Conservation (phyloP, 2,888 invertebrate genomes). For the Drosophila gaucha region DNA sequence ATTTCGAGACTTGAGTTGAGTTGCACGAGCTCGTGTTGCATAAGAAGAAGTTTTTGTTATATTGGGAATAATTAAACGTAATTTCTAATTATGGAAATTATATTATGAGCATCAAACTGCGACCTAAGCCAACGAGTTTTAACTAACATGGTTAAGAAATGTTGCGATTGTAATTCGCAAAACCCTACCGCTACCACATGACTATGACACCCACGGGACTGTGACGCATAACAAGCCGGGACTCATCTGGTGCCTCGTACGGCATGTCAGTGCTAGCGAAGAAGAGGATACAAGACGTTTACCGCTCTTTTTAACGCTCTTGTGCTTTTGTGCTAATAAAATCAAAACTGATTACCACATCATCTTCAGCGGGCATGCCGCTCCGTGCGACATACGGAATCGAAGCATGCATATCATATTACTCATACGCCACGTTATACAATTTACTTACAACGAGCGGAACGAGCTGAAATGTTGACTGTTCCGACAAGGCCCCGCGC, state of each 20-base stretch:
- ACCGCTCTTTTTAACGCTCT: constrained; percentile 34
- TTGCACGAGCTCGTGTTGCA: background rate
- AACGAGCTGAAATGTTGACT: constrained; percentile 70
- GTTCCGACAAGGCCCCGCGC: constrained; percentile 16
- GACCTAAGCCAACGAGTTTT: background rate
- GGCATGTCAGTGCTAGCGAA: constrained; percentile 26
- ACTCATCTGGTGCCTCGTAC: constrained; percentile 7
- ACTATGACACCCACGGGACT: constrained; percentile 4
- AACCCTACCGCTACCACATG: background rate
- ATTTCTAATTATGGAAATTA: constrained; percentile 3
- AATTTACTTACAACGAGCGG: constrained; percentile 70
- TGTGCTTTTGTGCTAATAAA: constrained; percentile 70
- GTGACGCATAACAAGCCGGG: background rate
- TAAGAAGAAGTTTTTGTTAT: background rate
- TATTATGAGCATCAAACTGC: background rate
- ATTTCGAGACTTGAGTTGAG: background rate
- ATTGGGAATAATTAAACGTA: background rate
- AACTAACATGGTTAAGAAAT: constrained; percentile 13
- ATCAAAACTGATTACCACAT: constrained; percentile 80
- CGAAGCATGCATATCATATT: constrained; percentile 78
- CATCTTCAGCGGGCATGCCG: constrained; percentile 62
- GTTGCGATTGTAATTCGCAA: background rate
- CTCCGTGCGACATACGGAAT: constrained; percentile 39
- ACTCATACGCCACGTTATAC: constrained; percentile 80
- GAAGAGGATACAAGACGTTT: constrained; percentile 46